These are phyloP conservation scores for Ericerus pela DNA, from an alignment of 1,140 invertebrate species.

Conservation along the genomic window DNA sequence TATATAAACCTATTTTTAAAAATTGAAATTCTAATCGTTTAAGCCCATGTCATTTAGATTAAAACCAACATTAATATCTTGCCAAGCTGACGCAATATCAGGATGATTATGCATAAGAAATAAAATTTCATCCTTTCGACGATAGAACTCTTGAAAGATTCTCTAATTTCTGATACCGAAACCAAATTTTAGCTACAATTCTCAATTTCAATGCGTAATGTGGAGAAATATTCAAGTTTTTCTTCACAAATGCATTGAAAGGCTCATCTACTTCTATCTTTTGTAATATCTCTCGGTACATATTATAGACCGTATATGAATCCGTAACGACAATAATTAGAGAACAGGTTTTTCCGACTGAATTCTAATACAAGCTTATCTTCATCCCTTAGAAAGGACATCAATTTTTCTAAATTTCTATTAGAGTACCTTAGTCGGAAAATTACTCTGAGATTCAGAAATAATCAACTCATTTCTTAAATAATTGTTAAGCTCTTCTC, in stretches of 20 bases:
- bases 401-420: background rate
- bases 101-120: slow-evolving; percentile 5
- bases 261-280: background rate
- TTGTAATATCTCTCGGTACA: slow-evolving; percentile 1
- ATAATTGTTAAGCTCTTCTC: background rate
- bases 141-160: background rate
- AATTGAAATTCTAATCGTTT: background rate
- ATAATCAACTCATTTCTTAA: background rate
- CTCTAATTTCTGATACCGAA: background rate
- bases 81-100: slow-evolving; percentile 1
- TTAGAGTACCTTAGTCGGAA: background rate
- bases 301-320: background rate
- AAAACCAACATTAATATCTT: background rate
- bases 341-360: background rate
- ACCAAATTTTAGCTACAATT: background rate
- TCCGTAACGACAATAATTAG: background rate
- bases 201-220: slow-evolving; percentile 1
- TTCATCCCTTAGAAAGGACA: background rate
- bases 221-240: background rate
- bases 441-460: background rate
- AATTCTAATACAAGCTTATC: background rate
- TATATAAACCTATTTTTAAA: background rate
- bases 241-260: background rate
- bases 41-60: background rate
- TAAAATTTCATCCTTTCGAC: slow-evolving; percentile 5